A percentile compares a stretch with the other conserved stretches of the same genome.
phyloP scores from a whole-genome alignment of 2,113 vertebrate genomes.

The Ptilorrhoa leucosticta region DNA sequence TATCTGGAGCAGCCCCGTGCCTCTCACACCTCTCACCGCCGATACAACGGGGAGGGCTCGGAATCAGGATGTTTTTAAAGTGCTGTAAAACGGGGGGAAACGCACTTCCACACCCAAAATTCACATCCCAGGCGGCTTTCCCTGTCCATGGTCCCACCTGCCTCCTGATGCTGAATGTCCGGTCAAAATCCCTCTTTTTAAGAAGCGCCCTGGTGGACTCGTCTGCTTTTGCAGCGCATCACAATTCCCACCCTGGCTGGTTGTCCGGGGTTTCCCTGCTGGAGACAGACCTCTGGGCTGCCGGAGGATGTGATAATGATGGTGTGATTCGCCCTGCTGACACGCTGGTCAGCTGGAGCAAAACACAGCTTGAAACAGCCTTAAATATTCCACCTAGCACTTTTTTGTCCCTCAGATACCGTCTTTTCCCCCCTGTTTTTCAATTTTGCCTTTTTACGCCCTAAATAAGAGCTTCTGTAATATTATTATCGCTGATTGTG shows the following conservation, averaged over 20 bases:
- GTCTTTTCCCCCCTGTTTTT: neutral
- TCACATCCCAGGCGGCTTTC: neutral
- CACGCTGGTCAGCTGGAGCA: neutral
- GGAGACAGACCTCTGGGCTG: neutral
- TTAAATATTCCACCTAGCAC: neutral
- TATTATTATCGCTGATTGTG: neutral
- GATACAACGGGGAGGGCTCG: neutral
- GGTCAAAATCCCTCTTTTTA: neutral
- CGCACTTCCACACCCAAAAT: neutral
- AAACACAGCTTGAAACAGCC: neutral
- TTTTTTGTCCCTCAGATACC: neutral
- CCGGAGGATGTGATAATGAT: neutral
- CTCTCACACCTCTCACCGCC: neutral
- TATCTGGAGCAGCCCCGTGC: neutral
- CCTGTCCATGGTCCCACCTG: slow-evolving; percentile 15
- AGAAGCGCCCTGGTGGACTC: neutral
- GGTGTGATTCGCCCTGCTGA: neutral
- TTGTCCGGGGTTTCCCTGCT: neutral
- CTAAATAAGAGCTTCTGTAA: neutral
- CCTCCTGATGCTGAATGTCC: neutral
- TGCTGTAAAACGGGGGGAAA: neutral
- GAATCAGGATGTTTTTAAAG: neutral
- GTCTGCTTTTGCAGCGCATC: rapidly evolving
- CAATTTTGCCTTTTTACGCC: neutral
- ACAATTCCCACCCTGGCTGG: neutral